These are phyloP conservation scores for Lasiurus cinereus DNA, from an alignment of 2,113 vertebrate genomes.

Conservation along the genomic window DNA sequence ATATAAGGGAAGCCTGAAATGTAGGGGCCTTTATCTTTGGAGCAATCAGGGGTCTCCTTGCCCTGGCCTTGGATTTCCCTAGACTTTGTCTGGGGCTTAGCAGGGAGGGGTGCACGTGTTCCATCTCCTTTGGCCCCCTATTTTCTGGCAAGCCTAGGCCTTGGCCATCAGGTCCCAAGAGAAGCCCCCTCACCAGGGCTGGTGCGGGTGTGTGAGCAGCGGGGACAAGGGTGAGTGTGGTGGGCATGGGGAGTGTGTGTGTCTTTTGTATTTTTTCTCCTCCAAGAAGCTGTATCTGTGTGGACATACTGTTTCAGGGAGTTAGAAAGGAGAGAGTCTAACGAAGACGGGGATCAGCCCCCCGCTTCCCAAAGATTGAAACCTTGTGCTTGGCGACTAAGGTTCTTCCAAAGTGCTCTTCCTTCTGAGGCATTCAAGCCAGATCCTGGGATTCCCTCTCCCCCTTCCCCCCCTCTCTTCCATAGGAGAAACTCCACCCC, in stretches of 20 bases:
- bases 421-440: conserved; percentile 85
- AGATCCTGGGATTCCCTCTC: conserved; percentile 1
- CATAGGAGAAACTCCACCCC: neutral
- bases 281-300: conserved; percentile 44
- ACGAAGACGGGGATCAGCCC: neutral
- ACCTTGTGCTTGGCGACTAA: conserved; percentile 52
- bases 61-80: neutral
- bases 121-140: neutral
- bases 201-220: neutral
- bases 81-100: neutral
- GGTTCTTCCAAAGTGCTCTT: conserved; percentile 80
- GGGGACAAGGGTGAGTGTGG: neutral
- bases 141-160: neutral
- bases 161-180: neutral
- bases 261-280: conserved; percentile 1
- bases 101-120: accelerated
- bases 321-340: conserved; percentile 32
- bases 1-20: conserved; percentile 78
- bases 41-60: neutral
- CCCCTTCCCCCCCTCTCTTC: neutral
- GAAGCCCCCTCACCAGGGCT: neutral
- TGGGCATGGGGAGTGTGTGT: neutral
- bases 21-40: neutral
- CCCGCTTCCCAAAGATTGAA: accelerated
- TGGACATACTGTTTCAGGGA: conserved; percentile 50